Percentiles rank a stretch among this genome's conserved stretches.
Evolutionary conservation across 2,113 vertebrate species (phyloP).

Genomic region (Neomonachus schauinslandi): DNA sequence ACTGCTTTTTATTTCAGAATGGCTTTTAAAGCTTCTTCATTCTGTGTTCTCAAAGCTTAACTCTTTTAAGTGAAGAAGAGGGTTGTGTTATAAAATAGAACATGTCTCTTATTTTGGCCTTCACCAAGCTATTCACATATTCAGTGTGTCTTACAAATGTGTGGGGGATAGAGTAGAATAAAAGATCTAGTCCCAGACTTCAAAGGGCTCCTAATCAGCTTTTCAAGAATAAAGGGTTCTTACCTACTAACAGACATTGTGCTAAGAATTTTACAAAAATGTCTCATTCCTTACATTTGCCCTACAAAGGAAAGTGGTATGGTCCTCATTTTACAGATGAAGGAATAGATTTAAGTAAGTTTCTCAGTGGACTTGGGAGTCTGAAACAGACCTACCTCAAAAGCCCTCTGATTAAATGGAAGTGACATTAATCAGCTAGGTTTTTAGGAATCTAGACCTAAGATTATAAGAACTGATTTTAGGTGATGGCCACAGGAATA

Average conservation of each 20-base stretch:
- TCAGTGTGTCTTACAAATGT: not conserved
- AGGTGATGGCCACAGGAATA: not conserved
- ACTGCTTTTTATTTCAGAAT: slow-evolving; percentile 24
- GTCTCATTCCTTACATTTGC: not conserved
- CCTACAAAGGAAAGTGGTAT: not conserved
- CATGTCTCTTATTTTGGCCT: not conserved
- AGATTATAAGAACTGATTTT: not conserved
- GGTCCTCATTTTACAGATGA: not conserved
- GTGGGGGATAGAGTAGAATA: not conserved
- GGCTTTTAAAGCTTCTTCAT: not conserved
- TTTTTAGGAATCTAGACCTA: not conserved
- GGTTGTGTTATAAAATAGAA: not conserved
- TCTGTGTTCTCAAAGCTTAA: not conserved
- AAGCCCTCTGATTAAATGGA: not conserved
- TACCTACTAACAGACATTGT: not conserved
- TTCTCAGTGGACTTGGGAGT: not conserved
- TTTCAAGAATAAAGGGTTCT: slow-evolving; percentile 28
- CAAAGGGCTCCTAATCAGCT: not conserved
- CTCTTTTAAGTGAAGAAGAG: not conserved
- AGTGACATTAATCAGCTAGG: not conserved
- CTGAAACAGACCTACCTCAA: not conserved
- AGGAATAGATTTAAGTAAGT: not conserved
- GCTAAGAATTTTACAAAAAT: not conserved
- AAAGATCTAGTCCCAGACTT: not conserved
- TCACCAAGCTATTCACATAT: not conserved